Percentiles rank a stretch among this genome's conserved stretches.
Conservation (phyloP, 2,113 vertebrate genomes). For the Lontra canadensis region DNA sequence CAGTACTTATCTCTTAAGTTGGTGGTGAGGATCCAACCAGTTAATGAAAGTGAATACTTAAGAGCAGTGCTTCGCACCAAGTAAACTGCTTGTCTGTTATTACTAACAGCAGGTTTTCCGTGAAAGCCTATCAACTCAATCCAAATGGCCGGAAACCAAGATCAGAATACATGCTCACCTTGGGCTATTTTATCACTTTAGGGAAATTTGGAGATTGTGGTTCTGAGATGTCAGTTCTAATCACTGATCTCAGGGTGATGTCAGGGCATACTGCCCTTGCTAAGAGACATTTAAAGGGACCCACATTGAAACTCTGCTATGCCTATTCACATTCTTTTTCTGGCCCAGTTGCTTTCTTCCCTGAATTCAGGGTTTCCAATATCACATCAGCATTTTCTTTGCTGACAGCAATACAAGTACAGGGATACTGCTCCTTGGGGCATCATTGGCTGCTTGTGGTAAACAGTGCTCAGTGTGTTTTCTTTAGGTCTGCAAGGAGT, state of each 20-base stretch:
- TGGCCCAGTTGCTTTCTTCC: conserved; percentile 21
- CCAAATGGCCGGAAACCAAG: not conserved
- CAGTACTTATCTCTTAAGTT: not conserved
- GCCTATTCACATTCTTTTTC: not conserved
- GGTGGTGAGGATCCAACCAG: not conserved
- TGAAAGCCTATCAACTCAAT: not conserved
- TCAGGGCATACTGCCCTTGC: not conserved
- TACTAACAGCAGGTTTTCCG: not conserved
- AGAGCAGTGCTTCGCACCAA: not conserved
- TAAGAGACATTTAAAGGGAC: not conserved
- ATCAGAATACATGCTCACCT: not conserved
- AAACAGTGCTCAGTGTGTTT: conserved; percentile 54
- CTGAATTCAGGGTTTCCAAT: conserved; percentile 32
- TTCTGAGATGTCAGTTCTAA: conserved; percentile 29
- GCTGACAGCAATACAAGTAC: conserved; percentile 44
- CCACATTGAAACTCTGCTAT: not conserved
- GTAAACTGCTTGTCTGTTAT: not conserved
- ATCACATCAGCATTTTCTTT: conserved; percentile 55
- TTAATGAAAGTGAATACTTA: not conserved
- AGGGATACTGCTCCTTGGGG: conserved; percentile 54
- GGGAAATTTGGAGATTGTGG: not conserved
- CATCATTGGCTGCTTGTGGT: not conserved
- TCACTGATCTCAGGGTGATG: not conserved
- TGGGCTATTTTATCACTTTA: conserved; percentile 11
- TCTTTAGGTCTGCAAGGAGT: conserved; percentile 42